These are phyloP conservation scores for Opisthograptis luteolata DNA, from an alignment of 2,888 invertebrate genomes.

Conservation along the genomic window DNA sequence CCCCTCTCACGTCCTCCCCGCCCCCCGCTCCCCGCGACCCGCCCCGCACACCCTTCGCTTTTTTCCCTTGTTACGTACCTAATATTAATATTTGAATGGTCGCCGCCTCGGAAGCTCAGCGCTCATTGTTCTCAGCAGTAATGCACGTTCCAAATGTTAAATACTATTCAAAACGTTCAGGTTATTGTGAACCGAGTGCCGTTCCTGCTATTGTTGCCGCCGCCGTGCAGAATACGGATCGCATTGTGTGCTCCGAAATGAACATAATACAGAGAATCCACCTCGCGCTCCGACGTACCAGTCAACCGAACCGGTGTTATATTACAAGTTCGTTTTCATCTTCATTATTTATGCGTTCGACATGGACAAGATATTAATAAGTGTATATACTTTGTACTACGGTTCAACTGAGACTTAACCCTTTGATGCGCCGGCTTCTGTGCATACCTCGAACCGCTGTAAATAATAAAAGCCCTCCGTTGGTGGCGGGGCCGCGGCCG, in stretches of 20 bases:
- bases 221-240: background rate
- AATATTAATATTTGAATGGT: slow-evolving; percentile 46
- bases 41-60: slow-evolving; percentile 21
- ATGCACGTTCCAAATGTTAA: slow-evolving; percentile 26
- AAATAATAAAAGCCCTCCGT: background rate
- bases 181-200: slow-evolving; percentile 17
- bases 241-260: slow-evolving; percentile 1
- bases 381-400: too few species aligned
- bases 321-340: too few species aligned
- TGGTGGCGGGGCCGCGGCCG: background rate
- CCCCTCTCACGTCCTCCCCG: slow-evolving; percentile 21
- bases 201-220: background rate
- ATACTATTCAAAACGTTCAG: slow-evolving; percentile 19
- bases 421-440: background rate
- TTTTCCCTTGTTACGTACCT: slow-evolving; percentile 38
- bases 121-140: slow-evolving; percentile 28
- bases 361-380: too few species aligned
- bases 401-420: background rate
- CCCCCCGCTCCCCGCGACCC: slow-evolving; percentile 3
- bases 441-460: background rate
- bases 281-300: too few species aligned
- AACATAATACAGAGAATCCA: background rate
- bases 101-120: slow-evolving; percentile 29
- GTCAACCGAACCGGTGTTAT: too few species aligned
- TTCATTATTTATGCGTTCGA: too few species aligned